Percentiles rank a stretch among this genome's conserved stretches.
These are phyloP conservation scores for Cantharis rustica DNA, from an alignment of 2,888 invertebrate species.

Conservation along the genomic window DNA sequence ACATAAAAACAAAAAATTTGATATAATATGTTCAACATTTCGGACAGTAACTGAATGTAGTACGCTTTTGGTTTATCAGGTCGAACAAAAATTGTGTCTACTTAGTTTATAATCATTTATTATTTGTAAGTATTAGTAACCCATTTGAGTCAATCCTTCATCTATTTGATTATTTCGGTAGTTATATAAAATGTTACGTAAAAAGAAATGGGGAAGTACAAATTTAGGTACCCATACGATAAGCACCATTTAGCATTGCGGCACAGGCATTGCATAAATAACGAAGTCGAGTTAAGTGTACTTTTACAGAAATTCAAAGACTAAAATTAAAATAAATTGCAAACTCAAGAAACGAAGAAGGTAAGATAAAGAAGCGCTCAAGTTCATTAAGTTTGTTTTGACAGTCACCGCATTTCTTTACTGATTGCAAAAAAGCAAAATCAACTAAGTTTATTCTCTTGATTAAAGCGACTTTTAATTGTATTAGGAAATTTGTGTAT, in stretches of 20 bases:
- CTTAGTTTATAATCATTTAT: background rate
- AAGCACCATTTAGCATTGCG: background rate
- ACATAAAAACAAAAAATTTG: too few relatives aligned
- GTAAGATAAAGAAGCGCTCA: constrained; percentile 37
- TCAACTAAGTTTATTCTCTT: constrained; percentile 45
- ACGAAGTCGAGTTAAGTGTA: constrained; percentile 26
- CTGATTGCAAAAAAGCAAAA: constrained; percentile 55
- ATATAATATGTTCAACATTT: too few relatives aligned
- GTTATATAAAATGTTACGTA: background rate
- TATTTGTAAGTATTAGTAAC: background rate
- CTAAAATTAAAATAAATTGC: constrained; percentile 30
- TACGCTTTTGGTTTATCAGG: too few relatives aligned
- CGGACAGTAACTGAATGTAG: too few relatives aligned
- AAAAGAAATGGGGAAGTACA: background rate
- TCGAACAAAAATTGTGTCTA: too few relatives aligned
- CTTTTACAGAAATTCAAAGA: constrained; percentile 19
- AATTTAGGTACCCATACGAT: background rate
- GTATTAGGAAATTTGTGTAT: constrained; percentile 47
- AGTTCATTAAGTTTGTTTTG: constrained; percentile 44
- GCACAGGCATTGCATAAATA: constrained; percentile 18
- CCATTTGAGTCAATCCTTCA: background rate
- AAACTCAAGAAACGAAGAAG: constrained; percentile 32
- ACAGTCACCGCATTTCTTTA: constrained; percentile 40
- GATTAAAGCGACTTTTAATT: constrained; percentile 56
- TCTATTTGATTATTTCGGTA: background rate